A percentile compares a stretch with the other conserved stretches of the same genome.
phyloP scores from a whole-genome alignment of 2,888 invertebrate genomes.

The Euproctis similis region DNA sequence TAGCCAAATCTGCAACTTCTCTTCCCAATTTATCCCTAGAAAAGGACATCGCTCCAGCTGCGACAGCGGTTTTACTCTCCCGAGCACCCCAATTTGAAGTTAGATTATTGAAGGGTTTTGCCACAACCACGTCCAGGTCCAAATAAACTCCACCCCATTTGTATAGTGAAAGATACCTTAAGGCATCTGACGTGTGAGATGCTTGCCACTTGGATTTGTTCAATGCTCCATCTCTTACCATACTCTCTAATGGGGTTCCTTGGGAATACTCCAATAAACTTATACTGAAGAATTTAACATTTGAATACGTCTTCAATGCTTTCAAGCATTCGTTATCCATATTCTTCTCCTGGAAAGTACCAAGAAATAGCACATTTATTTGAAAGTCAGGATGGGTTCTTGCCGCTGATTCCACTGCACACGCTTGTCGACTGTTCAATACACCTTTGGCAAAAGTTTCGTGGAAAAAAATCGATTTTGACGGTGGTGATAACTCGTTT shows the following conservation, averaged over 20 bases:
- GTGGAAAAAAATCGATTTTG: slow-evolving; percentile 2
- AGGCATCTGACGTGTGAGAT: slow-evolving; percentile 18
- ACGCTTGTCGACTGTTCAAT: not conserved
- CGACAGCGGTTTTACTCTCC: slow-evolving; percentile 4
- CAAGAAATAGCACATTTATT: slow-evolving; percentile 4
- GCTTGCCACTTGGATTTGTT: slow-evolving; percentile 10
- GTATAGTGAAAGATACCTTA: slow-evolving; percentile 18
- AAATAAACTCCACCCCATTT: slow-evolving; percentile 24
- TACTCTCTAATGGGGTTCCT: slow-evolving; percentile 11
- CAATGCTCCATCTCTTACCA: slow-evolving; percentile 8
- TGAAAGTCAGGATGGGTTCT: slow-evolving; percentile 4
- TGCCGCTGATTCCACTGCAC: slow-evolving; percentile 5
- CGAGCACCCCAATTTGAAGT: slow-evolving; percentile 17
- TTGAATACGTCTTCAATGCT: slow-evolving; percentile 10
- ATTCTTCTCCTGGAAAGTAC: slow-evolving; percentile 7
- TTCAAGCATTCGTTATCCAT: slow-evolving; percentile 3
- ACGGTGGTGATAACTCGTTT: no score
- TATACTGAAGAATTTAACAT: slow-evolving; percentile 13
- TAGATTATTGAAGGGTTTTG: slow-evolving; percentile 18
- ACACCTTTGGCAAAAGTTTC: slow-evolving; percentile 5
- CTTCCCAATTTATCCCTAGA: slow-evolving; percentile 12
- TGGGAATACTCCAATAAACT: slow-evolving; percentile 13
- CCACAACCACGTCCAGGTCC: slow-evolving; percentile 19
- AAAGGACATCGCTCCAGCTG: slow-evolving; percentile 7
- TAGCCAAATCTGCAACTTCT: slow-evolving; percentile 6